Evolutionary conservation across 2,797 vertebrate species (phyloP), one percentile per base, ranked within the genome.

Genomic region (Podarcis siculus): DNA sequence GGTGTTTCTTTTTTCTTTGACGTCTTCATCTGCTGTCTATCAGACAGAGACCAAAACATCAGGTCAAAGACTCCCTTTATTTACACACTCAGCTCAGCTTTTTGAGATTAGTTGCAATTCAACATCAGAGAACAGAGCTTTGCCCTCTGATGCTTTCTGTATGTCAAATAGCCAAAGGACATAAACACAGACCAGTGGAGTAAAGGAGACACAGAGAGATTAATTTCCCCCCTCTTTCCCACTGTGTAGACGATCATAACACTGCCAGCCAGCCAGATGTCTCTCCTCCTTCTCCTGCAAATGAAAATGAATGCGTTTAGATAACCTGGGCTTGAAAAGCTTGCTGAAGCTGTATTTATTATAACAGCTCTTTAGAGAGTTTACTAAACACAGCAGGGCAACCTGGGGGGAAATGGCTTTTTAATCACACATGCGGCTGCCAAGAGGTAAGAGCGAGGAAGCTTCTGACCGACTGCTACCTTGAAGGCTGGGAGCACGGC

Each of bases 271-370:
- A 32, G 75, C 75, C 66, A 17, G 30, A 35, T 77, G 75, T 25
- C 32, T 86, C 45, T 21, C 27, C 66, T 30, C 25, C 79, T n/a
- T n/a, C 37, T 64, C 39, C 61, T 84, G 30, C 72, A 61, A 89
- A 82, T n/a, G 39, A 66, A 58, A 80, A 85, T 30, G 35, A 86
- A 69, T 42, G 81, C 45, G 72, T 78, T 83, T 80, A 67, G 49
- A 87, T 88, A 84, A 85, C 61, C 77, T 82, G 37, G 58, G 64
- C 35, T 79, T 45, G 39, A 77, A 81, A 81, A 86, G 80, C 79
- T 69, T 8, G 83, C n/a, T 30, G 1, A 77, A 66, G n/a, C 72
- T 49, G 61, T 49, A 73, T 67, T 83, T 86, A 89, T 80, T 66
- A 66, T 85, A 45, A 49, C 55, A 66, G 69, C 8, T 71, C n/a